Conservation (phyloP, 1,140 invertebrate genomes). For the Danaus plexippus region DNA sequence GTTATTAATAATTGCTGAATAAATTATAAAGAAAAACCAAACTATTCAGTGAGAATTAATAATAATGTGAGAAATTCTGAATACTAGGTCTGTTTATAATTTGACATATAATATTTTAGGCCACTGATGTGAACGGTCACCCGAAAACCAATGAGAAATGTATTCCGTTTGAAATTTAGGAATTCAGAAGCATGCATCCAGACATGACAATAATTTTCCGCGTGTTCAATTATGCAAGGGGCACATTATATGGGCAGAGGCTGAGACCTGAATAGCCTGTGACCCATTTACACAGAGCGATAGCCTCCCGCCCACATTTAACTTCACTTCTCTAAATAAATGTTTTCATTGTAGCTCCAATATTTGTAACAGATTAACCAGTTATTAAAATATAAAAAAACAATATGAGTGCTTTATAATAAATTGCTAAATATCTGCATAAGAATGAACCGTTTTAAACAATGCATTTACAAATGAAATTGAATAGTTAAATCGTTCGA, state of each 20-base stretch:
- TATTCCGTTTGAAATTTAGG: neutral
- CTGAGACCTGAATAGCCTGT: constrained; percentile 60
- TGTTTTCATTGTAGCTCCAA: constrained; percentile 20
- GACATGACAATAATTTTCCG: constrained; percentile 62
- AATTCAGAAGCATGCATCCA: constrained; percentile 36
- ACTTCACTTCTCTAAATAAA: constrained; percentile 32
- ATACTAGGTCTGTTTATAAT: neutral
- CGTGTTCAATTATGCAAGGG: constrained; percentile 65
- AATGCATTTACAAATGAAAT: constrained; percentile 8
- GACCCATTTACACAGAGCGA: constrained; percentile 64
- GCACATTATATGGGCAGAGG: constrained; percentile 49
- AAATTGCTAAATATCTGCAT: neutral
- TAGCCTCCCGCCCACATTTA: constrained; percentile 45
- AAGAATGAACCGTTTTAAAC: neutral
- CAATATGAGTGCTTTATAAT: neutral
- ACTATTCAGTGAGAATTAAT: too few species aligned
- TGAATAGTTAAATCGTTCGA: constrained; percentile 10
- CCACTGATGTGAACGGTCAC: too few species aligned
- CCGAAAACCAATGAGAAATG: too few species aligned
- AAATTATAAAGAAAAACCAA: too few species aligned
- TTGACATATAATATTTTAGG: too few species aligned
- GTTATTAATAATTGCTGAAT: too few species aligned
- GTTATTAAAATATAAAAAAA: too few species aligned
- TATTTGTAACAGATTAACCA: neutral
- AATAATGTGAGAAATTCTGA: neutral